Percentiles rank a stretch among this genome's conserved stretches.
These are phyloP conservation scores for Python bivittatus DNA, from an alignment of 2,113 vertebrate genomes.

Conservation along the genomic window DNA sequence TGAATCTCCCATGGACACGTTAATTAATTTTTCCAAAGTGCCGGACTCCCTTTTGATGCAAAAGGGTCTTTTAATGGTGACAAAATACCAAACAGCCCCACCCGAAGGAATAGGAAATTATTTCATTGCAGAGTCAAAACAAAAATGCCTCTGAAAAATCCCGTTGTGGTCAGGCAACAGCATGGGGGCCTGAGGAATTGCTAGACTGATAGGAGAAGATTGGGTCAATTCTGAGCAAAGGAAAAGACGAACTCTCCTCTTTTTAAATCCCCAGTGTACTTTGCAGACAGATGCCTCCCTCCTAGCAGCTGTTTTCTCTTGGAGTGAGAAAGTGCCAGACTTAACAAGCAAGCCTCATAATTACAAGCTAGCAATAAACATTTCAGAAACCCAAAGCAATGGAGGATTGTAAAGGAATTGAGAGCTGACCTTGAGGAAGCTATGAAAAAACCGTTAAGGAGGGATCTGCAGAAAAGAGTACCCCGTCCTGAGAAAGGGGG, in stretches of 20 bases:
- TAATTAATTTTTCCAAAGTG: background rate
- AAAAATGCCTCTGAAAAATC: background rate
- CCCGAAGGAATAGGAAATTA: background rate
- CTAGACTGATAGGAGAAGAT: background rate
- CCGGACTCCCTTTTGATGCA: background rate
- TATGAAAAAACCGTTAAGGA: background rate
- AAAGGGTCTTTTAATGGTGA: background rate
- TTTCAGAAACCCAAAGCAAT: background rate
- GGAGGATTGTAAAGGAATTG: background rate
- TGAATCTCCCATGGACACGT: constrained; percentile 1
- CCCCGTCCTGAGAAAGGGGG: background rate
- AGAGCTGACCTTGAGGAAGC: background rate
- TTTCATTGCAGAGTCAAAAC: background rate
- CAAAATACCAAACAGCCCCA: background rate
- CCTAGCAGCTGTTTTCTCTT: background rate
- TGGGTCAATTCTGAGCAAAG: too few relatives aligned
- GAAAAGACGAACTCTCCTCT: background rate
- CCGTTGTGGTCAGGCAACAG: background rate
- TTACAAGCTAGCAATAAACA: background rate
- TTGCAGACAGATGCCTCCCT: background rate
- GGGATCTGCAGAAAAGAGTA: background rate
- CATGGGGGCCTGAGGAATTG: background rate
- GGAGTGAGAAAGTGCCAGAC: background rate
- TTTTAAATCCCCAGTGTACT: background rate
- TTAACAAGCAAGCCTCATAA: background rate